phyloP scores from a whole-genome alignment of 2,888 invertebrate genomes.

The Dermolepida albohirtum region DNA sequence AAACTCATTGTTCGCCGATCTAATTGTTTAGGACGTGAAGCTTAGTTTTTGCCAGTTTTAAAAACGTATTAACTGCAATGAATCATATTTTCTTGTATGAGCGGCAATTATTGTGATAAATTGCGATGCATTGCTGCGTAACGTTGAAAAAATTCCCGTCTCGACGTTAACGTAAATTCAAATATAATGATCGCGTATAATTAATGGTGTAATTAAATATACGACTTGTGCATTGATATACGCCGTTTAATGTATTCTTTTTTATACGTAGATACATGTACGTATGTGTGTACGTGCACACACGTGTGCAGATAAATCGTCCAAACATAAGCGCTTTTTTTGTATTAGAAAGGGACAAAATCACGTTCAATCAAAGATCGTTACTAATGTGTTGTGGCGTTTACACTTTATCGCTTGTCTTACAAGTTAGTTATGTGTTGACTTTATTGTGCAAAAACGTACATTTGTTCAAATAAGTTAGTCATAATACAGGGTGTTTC shows the following conservation, averaged over 20 bases:
- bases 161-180: constrained; percentile 22
- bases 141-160: constrained; percentile 19
- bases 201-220: constrained; percentile 20
- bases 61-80: constrained; percentile 26
- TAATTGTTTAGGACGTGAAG: neutral
- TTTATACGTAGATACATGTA: too few relatives aligned
- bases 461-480: too few relatives aligned
- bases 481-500: too few relatives aligned
- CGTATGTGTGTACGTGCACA: too few relatives aligned
- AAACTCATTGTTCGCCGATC: too few relatives aligned
- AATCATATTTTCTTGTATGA: constrained; percentile 18
- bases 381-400: too few relatives aligned
- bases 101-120: constrained; percentile 19
- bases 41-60: constrained; percentile 8
- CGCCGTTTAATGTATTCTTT: neutral
- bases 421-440: too few relatives aligned
- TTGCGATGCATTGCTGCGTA: constrained; percentile 19
- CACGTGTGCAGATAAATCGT: neutral
- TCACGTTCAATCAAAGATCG: too few relatives aligned
- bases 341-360: too few relatives aligned
- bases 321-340: too few relatives aligned
- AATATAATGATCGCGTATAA: constrained; percentile 21
- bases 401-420: too few relatives aligned
- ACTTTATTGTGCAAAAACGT: too few relatives aligned
- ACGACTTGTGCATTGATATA: neutral